Evolutionary conservation across 2,797 vertebrate genomes (phyloP).

Genomic region (Semotilus atromaculatus): DNA sequence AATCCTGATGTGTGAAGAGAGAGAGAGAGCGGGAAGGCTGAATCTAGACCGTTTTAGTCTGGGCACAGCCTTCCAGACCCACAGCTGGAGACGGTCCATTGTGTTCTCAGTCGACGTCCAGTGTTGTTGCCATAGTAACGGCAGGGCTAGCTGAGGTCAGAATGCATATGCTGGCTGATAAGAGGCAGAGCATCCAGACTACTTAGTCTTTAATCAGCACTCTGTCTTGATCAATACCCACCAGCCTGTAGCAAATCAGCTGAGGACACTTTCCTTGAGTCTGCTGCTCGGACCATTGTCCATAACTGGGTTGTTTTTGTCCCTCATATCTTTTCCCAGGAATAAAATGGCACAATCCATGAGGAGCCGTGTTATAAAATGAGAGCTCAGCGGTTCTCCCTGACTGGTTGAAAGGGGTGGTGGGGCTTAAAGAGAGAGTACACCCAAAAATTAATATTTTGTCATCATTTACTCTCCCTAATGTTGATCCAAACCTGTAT

Average conservation of each 20-base stretch:
- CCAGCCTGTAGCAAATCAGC: slow-evolving; percentile 3
- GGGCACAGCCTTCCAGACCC: slow-evolving; percentile 17
- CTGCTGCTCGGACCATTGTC: neutral
- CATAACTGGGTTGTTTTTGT: slow-evolving; percentile 27
- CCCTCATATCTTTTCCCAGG: slow-evolving; percentile 9
- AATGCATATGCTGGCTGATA: slow-evolving; percentile 19
- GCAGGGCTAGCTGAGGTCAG: slow-evolving; percentile 35
- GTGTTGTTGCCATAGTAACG: slow-evolving; percentile 37
- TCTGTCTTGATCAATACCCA: slow-evolving; percentile 33
- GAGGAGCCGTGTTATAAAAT: neutral
- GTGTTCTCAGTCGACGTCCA: slow-evolving; percentile 14
- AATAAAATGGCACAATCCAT: neutral
- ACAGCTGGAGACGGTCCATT: slow-evolving; percentile 19
- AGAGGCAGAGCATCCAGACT: slow-evolving; percentile 25
- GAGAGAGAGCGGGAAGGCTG: neutral
- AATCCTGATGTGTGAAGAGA: slow-evolving; percentile 19
- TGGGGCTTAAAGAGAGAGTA: no score
- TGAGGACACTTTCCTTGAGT: neutral
- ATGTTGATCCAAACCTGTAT: no score
- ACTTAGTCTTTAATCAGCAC: slow-evolving; percentile 17
- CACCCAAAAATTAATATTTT: no score
- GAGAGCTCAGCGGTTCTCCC: slow-evolving; percentile 16
- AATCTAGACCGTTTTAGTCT: slow-evolving; percentile 10
- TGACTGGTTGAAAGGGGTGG: slow-evolving; percentile 13
- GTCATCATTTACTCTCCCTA: no score